Conservation (phyloP, 2,888 invertebrate genomes). For the Eulithis prunata region DNA sequence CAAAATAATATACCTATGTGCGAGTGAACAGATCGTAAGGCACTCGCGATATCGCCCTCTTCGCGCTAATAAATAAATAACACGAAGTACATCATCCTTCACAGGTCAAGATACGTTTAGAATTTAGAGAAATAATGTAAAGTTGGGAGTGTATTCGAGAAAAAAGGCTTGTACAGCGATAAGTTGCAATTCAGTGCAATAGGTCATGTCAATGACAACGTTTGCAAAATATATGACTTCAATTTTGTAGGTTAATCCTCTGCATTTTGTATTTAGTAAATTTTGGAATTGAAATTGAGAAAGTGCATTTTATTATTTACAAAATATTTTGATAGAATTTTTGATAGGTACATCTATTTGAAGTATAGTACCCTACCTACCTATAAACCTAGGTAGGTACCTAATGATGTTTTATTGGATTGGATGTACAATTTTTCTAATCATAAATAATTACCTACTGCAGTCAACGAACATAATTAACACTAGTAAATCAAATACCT, state of each 20-base stretch:
- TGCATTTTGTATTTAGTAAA: too few relatives aligned
- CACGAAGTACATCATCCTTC: constrained; percentile 9
- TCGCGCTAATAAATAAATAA: constrained; percentile 77
- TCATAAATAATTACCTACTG: too few relatives aligned
- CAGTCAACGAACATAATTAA: too few relatives aligned
- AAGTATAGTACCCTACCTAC: too few relatives aligned
- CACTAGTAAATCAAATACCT: too few relatives aligned
- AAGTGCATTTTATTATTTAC: too few relatives aligned
- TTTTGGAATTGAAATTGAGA: too few relatives aligned
- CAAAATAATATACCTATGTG: constrained; percentile 70
- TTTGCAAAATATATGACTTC: constrained; percentile 19
- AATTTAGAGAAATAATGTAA: background rate
- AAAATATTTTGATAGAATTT: too few relatives aligned
- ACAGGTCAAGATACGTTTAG: background rate
- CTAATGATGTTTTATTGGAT: too few relatives aligned
- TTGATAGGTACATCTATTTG: too few relatives aligned
- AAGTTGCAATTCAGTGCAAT: constrained; percentile 25
- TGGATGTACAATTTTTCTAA: too few relatives aligned
- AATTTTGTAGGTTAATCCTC: background rate
- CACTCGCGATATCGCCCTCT: constrained; percentile 70
- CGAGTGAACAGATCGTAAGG: constrained; percentile 48
- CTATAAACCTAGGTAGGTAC: too few relatives aligned
- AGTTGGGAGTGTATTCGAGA: background rate
- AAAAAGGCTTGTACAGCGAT: constrained; percentile 8
- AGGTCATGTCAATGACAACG: constrained; percentile 33